Base-by-base conservation (phyloP, 2,888 invertebrate genomes). In the Euzetes globulus region DNA sequence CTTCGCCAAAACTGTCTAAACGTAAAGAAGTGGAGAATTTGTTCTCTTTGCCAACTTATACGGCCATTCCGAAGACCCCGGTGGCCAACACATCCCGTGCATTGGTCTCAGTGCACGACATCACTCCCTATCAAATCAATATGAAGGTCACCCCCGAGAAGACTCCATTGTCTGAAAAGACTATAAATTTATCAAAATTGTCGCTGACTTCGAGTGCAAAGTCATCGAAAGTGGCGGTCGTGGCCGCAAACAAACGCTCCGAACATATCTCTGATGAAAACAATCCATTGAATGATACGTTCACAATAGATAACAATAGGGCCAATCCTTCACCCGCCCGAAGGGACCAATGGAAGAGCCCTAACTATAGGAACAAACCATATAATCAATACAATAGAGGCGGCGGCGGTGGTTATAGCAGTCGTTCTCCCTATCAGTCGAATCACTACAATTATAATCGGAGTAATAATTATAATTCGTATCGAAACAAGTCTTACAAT, bases 11-110 rank as follows among this genome's bases (percentile, higher is more conserved):
- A 15, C 4, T 71, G 5, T 41, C 13, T 1, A 71, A 71, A 60
- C 50, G 27, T 13, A 71, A 71, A 58, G 71, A 71, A 19, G 4
- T 71, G 3, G 45, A 50, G 17, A 52, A 58, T 27, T 50, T 74
- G n/a, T 52, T 63, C 1, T 45, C 17, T 9, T 71, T 74, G 33
- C 74, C 70, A 11, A 71, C 71, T 33, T 74, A 58, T 60, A 15
- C 25, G 15, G 55, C 47, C n/a, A n/a, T 33, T 15, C 25, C 50
- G 2, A 29, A 7, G 19, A 71, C 74, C 9, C 74, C 74, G 3
- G 5, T 41, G 13, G 41, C 41, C 37, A 68, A 68, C 68, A 68
- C 68, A 11, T 68, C 68, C 22, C 68, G 68, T 22, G 37, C 33
- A 11, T 22, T 68, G 41, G 68, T 68, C 11, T 68, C 41, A 2